Percentiles rank a stretch among this genome's conserved stretches.
Evolutionary conservation across 37 sponge, comb jelly and placozoan genomes (phyloP).

Genomic region (Mnemiopsis leidyi): DNA sequence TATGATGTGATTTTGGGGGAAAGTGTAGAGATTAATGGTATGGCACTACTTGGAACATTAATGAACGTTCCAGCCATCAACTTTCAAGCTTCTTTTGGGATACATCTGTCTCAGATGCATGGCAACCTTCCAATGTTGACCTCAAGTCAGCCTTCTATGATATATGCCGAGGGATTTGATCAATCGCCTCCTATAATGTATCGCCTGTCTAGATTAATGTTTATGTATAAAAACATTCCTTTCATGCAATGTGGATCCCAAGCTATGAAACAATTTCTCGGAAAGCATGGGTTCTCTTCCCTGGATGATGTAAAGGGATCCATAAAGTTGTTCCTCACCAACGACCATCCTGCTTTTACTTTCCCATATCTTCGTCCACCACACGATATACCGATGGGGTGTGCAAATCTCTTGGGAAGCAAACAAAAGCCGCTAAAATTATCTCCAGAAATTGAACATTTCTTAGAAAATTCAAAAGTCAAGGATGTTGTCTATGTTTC

Average conservation of each 20-base stretch:
- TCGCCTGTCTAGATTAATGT: neutral
- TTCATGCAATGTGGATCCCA: neutral
- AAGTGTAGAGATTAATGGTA: neutral
- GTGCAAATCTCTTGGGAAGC: neutral
- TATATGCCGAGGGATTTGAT: neutral
- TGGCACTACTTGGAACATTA: neutral
- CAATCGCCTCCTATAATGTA: neutral
- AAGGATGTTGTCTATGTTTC: neutral
- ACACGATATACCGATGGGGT: neutral
- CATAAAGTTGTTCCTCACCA: neutral
- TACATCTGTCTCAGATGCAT: neutral
- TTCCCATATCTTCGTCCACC: constrained; percentile 18
- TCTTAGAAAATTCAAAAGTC: neutral
- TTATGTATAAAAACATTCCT: neutral
- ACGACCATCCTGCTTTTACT: constrained; percentile 13
- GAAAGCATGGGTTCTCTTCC: neutral
- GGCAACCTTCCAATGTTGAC: neutral
- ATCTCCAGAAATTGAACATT: neutral
- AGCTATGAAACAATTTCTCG: neutral
- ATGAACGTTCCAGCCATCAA: neutral
- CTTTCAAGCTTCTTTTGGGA: neutral
- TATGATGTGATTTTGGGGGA: neutral
- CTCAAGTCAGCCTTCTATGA: neutral
- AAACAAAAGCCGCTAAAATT: neutral
- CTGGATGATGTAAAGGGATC: neutral